These are phyloP conservation scores for Dicaeum eximium DNA, from an alignment of 2,113 vertebrate genomes.

Conservation along the genomic window DNA sequence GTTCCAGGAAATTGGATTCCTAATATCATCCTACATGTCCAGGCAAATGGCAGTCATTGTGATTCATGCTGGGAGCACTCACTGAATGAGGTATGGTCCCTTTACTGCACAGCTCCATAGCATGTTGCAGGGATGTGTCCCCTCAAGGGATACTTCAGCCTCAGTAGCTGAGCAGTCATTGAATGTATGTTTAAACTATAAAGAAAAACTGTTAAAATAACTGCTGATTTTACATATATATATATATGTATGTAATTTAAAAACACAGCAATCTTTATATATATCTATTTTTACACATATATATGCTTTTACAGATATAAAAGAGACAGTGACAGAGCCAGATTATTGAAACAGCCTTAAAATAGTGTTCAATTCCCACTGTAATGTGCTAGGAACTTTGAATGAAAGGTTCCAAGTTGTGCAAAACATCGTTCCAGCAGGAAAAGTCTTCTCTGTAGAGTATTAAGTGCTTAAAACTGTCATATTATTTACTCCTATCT, in stretches of 20 bases:
- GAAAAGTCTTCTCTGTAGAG: neutral
- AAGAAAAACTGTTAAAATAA: neutral
- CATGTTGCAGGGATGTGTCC: neutral
- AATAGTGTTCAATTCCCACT: neutral
- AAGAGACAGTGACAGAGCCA: neutral
- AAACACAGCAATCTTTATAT: neutral
- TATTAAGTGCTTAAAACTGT: neutral
- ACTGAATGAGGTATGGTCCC: slow-evolving; percentile 80
- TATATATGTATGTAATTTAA: neutral
- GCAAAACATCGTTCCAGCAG: neutral
- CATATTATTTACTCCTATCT: neutral
- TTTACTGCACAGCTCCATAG: neutral
- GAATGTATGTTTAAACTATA: neutral
- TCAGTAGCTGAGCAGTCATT: neutral
- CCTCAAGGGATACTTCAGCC: neutral
- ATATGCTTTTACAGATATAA: neutral
- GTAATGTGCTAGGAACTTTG: neutral
- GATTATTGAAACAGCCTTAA: neutral
- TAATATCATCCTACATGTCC: slow-evolving; percentile 83
- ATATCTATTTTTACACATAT: neutral
- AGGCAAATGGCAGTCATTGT: slow-evolving; percentile 80
- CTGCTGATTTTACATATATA: neutral
- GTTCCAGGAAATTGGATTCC: slow-evolving; percentile 73
- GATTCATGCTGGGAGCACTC: slow-evolving; percentile 80
- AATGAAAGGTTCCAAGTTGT: neutral